These are phyloP conservation scores for Zaprionus kolodkinae DNA, from an alignment of 1,140 invertebrate species.

Conservation along the genomic window DNA sequence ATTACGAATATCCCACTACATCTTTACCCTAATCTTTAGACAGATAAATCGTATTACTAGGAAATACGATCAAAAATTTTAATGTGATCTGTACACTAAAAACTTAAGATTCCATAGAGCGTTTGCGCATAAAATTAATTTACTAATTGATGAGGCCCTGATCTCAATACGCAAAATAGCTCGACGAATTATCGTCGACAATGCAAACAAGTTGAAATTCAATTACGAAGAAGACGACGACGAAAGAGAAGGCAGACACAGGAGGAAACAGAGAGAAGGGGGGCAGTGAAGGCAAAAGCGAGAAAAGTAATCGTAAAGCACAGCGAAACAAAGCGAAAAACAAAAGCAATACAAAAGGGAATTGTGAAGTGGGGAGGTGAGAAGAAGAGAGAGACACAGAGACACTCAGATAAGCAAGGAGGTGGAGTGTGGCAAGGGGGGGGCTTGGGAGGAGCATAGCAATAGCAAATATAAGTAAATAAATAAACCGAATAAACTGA, in stretches of 20 bases:
- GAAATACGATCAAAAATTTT: slow-evolving; percentile 10
- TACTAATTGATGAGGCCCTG: slow-evolving; percentile 84
- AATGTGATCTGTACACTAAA: slow-evolving; percentile 28
- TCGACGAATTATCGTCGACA: slow-evolving; percentile 83
- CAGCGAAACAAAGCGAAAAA: slow-evolving; percentile 70
- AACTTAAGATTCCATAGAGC: slow-evolving; percentile 69
- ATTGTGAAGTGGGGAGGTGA: slow-evolving; percentile 27
- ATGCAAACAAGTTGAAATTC: slow-evolving; percentile 83
- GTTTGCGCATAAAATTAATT: slow-evolving; percentile 82
- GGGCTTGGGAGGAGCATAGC: slow-evolving; percentile 30
- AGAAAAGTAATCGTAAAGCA: slow-evolving; percentile 75
- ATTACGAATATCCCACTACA: neutral
- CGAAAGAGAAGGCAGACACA: slow-evolving; percentile 22
- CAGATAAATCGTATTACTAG: neutral
- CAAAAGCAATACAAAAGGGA: slow-evolving; percentile 66
- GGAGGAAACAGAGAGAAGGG: slow-evolving; percentile 6
- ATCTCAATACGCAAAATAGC: slow-evolving; percentile 84
- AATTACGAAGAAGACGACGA: slow-evolving; percentile 72
- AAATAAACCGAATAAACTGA: slow-evolving; percentile 82
- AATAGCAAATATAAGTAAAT: slow-evolving; percentile 82
- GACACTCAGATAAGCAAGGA: too few relatives aligned
- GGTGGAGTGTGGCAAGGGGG: neutral
- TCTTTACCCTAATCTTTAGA: neutral
- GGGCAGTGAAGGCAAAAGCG: slow-evolving; percentile 32
- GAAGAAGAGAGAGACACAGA: neutral